These are phyloP conservation scores for Chroicocephalus ridibundus DNA, from an alignment of 2,113 vertebrate genomes.

Conservation along the genomic window DNA sequence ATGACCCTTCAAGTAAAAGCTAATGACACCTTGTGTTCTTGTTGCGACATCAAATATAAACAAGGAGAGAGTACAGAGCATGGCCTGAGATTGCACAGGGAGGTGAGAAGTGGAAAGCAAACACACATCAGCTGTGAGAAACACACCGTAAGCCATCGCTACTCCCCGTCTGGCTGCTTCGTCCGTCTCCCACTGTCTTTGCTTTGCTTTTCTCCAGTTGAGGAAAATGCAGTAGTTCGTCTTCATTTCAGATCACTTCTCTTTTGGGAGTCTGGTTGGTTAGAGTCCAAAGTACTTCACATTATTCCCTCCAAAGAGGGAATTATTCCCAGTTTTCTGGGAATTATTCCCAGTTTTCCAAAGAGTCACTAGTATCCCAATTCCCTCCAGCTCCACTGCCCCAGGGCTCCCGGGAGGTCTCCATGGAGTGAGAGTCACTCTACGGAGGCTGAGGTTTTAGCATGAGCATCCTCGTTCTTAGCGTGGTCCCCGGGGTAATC, in stretches of 20 bases:
- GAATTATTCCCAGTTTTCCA: neutral
- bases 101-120: neutral
- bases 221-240: neutral
- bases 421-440: neutral
- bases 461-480: neutral
- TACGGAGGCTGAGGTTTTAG: neutral
- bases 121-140: neutral
- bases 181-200: neutral
- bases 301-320: neutral
- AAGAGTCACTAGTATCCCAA: neutral
- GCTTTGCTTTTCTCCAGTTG: neutral
- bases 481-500: neutral
- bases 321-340: no score
- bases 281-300: neutral
- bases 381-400: neutral
- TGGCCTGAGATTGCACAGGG: neutral
- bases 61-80: neutral
- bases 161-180: neutral
- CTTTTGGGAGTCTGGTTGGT: neutral
- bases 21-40: conserved; percentile 27
- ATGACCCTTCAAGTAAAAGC: conserved; percentile 55
- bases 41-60: neutral
- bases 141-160: neutral
- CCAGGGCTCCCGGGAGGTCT: fast-evolving
- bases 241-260: neutral